phyloP scores from a whole-genome alignment of 1,140 invertebrate genomes.

The Melipona quadrifasciata region DNA sequence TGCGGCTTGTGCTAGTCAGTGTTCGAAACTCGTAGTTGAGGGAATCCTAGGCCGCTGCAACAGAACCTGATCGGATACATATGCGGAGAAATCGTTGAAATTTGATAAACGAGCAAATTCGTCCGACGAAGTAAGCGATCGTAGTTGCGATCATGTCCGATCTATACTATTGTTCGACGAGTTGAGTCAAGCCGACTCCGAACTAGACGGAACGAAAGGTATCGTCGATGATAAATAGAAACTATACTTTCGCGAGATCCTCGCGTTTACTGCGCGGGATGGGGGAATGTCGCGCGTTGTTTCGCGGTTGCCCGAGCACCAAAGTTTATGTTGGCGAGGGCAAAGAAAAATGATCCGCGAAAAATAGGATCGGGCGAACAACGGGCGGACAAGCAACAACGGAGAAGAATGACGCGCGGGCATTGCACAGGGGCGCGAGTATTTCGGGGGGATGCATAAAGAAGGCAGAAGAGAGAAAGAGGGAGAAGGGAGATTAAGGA shows the following conservation, averaged over 20 bases:
- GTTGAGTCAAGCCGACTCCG: no score
- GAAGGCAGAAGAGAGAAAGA: background rate
- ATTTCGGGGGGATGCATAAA: background rate
- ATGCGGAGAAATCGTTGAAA: no score
- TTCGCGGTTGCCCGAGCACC: background rate
- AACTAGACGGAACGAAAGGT: background rate
- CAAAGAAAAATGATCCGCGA: background rate
- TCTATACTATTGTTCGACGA: no score
- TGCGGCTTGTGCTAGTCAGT: no score
- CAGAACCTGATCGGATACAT: no score
- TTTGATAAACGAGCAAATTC: no score
- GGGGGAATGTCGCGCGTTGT: background rate
- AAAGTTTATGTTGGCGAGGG: background rate
- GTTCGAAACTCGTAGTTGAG: no score
- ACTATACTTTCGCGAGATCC: background rate
- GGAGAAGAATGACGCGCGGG: background rate
- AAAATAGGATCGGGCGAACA: background rate
- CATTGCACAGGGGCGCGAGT: background rate
- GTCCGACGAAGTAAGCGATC: no score
- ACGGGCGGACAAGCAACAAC: background rate
- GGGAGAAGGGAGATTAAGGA: background rate
- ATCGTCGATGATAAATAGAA: background rate
- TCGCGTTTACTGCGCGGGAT: background rate
- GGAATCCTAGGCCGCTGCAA: no score
- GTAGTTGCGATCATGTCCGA: no score